Evolutionary conservation across 2,113 vertebrate species (phyloP), one percentile per base, ranked within the genome.

Genomic region (Malurus cyaneus): DNA sequence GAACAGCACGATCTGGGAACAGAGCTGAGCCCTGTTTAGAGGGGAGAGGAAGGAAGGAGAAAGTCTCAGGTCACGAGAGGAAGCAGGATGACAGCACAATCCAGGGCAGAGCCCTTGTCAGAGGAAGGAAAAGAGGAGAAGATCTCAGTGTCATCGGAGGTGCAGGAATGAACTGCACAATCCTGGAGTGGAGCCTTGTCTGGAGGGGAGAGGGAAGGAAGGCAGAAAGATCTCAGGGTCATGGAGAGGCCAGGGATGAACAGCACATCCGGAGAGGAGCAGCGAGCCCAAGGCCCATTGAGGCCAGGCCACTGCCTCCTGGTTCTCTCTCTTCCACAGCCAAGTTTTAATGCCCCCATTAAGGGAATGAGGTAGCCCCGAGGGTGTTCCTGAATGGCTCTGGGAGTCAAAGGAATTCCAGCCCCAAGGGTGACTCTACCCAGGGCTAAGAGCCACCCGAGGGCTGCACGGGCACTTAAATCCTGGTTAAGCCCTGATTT

Each of bases 401-500:
- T 26, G 12, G 47, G 8, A 67, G 59, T 2, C 1, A 11, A 28
- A 29, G 39, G 78, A 89, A 57, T 39, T 72, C 67, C 53, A 46
- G 34, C n/a, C 54, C 73, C 20, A 20, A 49, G 49, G 78, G 25
- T 52, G 65, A 84, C 57, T 71, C 62, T 64, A 24, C 31, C 41
- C 29, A 15, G 15, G 60, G 73, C 42, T 34, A 54, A 39, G 73
- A 89, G 70, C 65, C 64, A 28, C 66, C 78, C 2, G 14, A 76
- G 66, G 66, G 66, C 66, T 61, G 18, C 12, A 7, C 3, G 11
- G 11, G 49, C 34, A 4, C 89, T 71, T 71, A 52, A 92, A 86
- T 76, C 92, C 90, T 9, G 12, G 24, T 78, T 93, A 92, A 96
- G 42, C n/a, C 39, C 67, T 80, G 82, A 54, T 88, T 94, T 92